phyloP scores from a whole-genome alignment of 2,888 invertebrate species.

The Neoaliturus tenellus region DNA sequence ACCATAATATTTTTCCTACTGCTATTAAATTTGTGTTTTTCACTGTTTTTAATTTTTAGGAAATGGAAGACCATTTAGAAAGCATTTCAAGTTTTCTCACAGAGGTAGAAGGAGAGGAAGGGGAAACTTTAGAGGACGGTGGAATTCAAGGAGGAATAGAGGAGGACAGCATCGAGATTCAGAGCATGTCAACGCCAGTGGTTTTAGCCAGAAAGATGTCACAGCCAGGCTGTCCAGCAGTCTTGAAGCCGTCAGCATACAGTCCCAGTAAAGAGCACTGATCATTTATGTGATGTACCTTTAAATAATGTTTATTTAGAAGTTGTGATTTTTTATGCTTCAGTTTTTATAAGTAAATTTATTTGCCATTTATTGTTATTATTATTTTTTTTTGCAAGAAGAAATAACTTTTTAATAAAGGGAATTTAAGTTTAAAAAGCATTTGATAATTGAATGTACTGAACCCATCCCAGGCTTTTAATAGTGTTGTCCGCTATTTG shows the following conservation, averaged over 20 bases:
- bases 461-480: too few relatives aligned
- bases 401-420: too few relatives aligned
- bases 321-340: neutral
- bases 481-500: too few relatives aligned
- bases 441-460: too few relatives aligned
- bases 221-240: neutral
- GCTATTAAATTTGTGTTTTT: too few relatives aligned
- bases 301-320: neutral
- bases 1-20: too few relatives aligned
- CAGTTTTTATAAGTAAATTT: too few relatives aligned
- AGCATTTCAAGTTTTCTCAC: neutral
- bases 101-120: neutral
- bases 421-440: too few relatives aligned
- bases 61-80: neutral
- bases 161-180: neutral
- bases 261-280: neutral
- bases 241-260: neutral
- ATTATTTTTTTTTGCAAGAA: too few relatives aligned
- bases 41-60: neutral
- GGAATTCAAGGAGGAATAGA: neutral
- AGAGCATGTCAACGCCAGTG: neutral
- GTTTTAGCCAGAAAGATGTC: neutral
- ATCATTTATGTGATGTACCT: neutral
- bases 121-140: neutral
- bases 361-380: too few relatives aligned